Evolutionary conservation across 2,888 invertebrate species (phyloP).

Genomic region (Saturnia japonica): DNA sequence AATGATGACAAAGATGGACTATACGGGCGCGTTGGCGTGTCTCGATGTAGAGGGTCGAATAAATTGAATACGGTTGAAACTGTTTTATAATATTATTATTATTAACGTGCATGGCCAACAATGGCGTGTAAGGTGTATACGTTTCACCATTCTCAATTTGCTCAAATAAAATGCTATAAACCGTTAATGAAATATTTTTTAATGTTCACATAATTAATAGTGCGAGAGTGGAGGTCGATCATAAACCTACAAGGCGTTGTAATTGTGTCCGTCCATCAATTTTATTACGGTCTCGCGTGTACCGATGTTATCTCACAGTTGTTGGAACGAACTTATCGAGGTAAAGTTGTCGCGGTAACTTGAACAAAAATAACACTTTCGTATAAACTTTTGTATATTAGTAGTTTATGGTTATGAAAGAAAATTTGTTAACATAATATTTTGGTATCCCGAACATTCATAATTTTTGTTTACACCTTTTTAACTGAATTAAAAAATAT

Average conservation of each 20-base stretch:
- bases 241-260: slow-evolving; percentile 37
- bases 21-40: too few species aligned
- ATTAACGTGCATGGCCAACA: not conserved
- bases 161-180: not conserved
- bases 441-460: not conserved
- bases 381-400: slow-evolving; percentile 18
- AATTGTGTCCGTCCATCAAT: slow-evolving; percentile 55
- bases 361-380: slow-evolving; percentile 3
- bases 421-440: slow-evolving; percentile 1
- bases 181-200: slow-evolving; percentile 9
- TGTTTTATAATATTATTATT: not conserved
- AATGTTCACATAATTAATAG: slow-evolving; percentile 31
- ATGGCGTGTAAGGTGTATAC: not conserved
- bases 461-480: not conserved
- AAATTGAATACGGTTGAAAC: too few species aligned
- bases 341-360: slow-evolving; percentile 6
- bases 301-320: slow-evolving; percentile 27
- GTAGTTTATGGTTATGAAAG: not conserved
- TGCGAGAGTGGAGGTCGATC: slow-evolving; percentile 25
- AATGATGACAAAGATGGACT: too few species aligned
- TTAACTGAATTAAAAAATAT: not conserved
- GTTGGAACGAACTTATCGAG: slow-evolving; percentile 10
- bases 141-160: not conserved
- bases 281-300: slow-evolving; percentile 59
- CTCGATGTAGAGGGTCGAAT: too few species aligned